These are phyloP conservation scores for Mimas tiliae DNA, from an alignment of 2,888 invertebrate genomes.

Conservation along the genomic window DNA sequence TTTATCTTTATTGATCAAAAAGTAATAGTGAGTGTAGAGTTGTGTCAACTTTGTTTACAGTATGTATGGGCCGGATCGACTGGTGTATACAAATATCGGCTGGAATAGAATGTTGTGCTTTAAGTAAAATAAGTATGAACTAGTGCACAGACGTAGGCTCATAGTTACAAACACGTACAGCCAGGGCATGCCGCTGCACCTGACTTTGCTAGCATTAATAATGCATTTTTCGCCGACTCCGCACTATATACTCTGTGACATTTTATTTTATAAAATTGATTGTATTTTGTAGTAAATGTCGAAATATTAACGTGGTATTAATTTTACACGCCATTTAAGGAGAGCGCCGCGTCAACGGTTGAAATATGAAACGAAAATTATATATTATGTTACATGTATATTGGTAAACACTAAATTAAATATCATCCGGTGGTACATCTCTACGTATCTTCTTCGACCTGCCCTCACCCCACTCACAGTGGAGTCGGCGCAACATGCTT, in stretches of 20 bases:
- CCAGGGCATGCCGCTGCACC: not conserved
- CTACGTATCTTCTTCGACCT: no score
- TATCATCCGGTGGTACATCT: not conserved
- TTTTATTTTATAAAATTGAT: conserved; percentile 39
- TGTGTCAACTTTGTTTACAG: no score
- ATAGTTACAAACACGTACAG: not conserved
- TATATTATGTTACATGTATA: not conserved
- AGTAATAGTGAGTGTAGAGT: no score
- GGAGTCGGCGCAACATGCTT: no score
- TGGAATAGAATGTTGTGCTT: no score
- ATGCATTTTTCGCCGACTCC: conserved; percentile 17
- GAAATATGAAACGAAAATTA: conserved; percentile 3
- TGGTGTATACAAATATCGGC: no score
- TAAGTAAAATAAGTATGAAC: not conserved
- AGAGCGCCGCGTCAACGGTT: conserved; percentile 20
- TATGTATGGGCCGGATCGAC: no score
- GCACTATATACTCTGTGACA: conserved; percentile 35
- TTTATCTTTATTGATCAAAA: no score
- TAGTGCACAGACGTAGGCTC: not conserved
- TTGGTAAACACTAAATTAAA: not conserved
- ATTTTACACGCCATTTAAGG: conserved; percentile 35
- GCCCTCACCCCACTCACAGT: no score
- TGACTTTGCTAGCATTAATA: conserved; percentile 13
- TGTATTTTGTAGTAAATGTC: conserved; percentile 41
- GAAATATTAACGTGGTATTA: conserved; percentile 34